Evolutionary conservation across 1,140 invertebrate species (phyloP), one percentile per base, ranked within the genome.

Genomic region (Heterodera schachtii): DNA sequence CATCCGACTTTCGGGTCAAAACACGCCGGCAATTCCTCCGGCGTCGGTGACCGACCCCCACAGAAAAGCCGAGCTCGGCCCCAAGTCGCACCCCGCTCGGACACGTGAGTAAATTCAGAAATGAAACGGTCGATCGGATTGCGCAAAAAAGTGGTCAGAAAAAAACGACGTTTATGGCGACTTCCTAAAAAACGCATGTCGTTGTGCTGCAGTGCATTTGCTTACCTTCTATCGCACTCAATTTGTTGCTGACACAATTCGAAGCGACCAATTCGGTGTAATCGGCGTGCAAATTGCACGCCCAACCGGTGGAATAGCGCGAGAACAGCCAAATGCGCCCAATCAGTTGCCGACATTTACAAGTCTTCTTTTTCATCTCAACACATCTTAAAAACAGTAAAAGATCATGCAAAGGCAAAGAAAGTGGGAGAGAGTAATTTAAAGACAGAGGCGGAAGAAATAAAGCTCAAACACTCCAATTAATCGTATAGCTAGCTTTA

Each of bases 291-390:
- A 99, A 91, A 75, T 97, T 97, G 92, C 97, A 99, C 88, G 95
- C 95, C 97, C 97, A 99, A 73, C 97, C 97, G 21, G 96, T 98
- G 8, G 96, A 98, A 91, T 98, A 98, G 86, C 97, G 93, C 89
- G 96, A 98, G 91, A 99, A 98, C 73, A 99, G 92, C 97, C 97
- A 99, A 82, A 94, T 92, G 57, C 67, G 73, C 49, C 69, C 69
- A 41, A 13, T 46, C 11, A 41, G 69, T n/a, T 47, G 57, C 19
- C 47, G 66, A 46, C 66, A 76, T 16, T 47, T 9, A 69, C n/a
- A 64, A 8, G n/a, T 41, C 69, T 13, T 71, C 44, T 71, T 71
- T 43, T 19, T 41, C 31, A 41, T 43, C 44, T 11, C 8, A 41
- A 21, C 69, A 43, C 31, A 41, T 83, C 84, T 73, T 88, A 89